Conservation (phyloP, 2,113 vertebrate genomes). For the Cricetomys ansorgei region DNA sequence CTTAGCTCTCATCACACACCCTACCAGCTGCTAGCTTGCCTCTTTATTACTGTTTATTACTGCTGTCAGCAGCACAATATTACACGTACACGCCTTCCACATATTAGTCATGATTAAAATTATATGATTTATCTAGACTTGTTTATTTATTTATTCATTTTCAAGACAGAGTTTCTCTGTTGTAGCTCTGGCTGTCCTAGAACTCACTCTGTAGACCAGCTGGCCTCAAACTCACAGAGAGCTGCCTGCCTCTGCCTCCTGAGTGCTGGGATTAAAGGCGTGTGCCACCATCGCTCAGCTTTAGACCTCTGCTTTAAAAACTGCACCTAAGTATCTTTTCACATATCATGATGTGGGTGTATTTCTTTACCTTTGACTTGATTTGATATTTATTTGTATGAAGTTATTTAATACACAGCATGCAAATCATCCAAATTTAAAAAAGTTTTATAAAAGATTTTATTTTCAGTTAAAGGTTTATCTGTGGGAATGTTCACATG, state of each 20-base stretch:
- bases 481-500: not conserved
- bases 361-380: not conserved
- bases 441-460: not conserved
- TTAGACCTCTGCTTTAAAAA: not conserved
- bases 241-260: too few species aligned
- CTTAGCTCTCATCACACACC: not conserved
- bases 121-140: not conserved
- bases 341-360: not conserved
- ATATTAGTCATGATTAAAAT: not conserved
- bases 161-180: too few species aligned
- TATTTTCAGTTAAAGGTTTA: not conserved
- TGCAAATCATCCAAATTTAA: not conserved
- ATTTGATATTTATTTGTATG: not conserved
- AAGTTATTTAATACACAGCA: not conserved
- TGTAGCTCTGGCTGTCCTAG: too few species aligned
- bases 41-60: too few species aligned
- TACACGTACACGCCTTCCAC: not conserved
- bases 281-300: too few species aligned
- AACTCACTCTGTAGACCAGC: too few species aligned
- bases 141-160: too few species aligned
- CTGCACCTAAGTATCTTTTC: not conserved
- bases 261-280: too few species aligned
- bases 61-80: not conserved
- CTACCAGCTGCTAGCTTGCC: not conserved
- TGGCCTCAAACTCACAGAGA: too few species aligned